Base-by-base conservation (phyloP, 2,797 vertebrate species). In the Harpagifer antarcticus region DNA sequence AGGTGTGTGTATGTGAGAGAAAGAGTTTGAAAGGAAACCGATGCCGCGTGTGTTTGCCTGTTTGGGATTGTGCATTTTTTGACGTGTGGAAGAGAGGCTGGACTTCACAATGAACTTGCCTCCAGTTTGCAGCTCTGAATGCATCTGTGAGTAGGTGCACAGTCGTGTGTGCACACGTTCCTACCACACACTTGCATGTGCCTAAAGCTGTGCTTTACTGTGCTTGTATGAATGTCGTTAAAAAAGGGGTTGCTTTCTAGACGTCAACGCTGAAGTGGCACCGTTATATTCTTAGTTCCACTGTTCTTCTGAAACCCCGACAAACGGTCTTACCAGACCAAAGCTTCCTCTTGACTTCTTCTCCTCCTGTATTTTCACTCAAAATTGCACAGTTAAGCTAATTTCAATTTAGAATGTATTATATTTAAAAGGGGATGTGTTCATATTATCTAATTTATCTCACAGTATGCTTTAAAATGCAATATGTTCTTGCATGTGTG, bases 391-490 rank as follows among this genome's bases (percentile, higher is more conserved):
- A 91, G 49, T 79, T 86, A 45, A 75, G 58, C 65, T 76, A 37
- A 70, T 83, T 83, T 92, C 69, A 86, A 49, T 81, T 89, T 68
- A 78, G 80, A 92, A 88, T 89, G 89, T 93, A 81, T 88, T 78
- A 73, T 91, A 90, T 91, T 92, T 84, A 87, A 88, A 47, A 91
- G 90, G 90, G 91, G 91, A 91, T 78, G 63, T 85, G 84, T 92
- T 90, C 59, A 84, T 87, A 81, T 74, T 23, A 58, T 69, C 44
- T 86, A 84, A 91, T 87, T 89, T 88, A 86, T 91, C 74, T 87
- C 74, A 64, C 70, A 63, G 68, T 84, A 78, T 85, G 76, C 84
- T 91, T 90, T 83, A 73, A 85, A 83, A 88, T 88, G 82, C 76
- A 77, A 73, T 67, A 55, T 86, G 74, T 76, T 70, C 37, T 74